Base-by-base conservation (phyloP, 1,140 invertebrate genomes). In the Cataglyphis hispanica region DNA sequence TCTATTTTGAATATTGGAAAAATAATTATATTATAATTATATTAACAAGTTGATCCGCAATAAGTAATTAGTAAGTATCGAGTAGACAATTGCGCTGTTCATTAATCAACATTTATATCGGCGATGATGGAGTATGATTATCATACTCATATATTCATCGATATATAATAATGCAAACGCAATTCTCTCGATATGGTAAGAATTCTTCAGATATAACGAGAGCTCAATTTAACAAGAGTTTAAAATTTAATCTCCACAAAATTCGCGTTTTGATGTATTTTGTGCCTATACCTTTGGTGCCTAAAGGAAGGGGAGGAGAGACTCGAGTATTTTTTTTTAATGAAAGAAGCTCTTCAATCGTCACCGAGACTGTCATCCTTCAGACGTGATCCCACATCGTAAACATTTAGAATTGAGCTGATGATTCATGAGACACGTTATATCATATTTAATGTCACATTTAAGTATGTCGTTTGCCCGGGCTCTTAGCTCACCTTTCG, bases 401-500 rank as follows among this genome's bases (percentile, higher is more conserved):
- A 78, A 78, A 78, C 27, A 78, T 67, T 66, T 69, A 37, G 22
- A 10, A 43, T 86, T 16, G 19, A 50, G 31, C 34, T 56, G 66
- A 56, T 87, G 87, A 88, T 64, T 87, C 86, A 87, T 27, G 58
- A 34, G 19, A 37, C 84, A 16, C 34, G 58, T 58, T 64, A 46
- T 64, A 46, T 53, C 16, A 40, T 66, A 61, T 34, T 84, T 84
- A 84, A 84, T 53, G 81, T 84, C 80, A 77, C 22, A 63, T 84
- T 76, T 61, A 76, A 76, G 50, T 40, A 25, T 77, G 66, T 50
- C 43, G 25, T 69, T 60, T 84, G 22, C 31, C 53, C 50, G 10
- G 56, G 43, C 2, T 37, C 37, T 90, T 89, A 89, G 80, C 87
- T 90, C 89, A 90, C 64, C 88, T 87, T 89, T 84, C 63, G 72